Evolutionary conservation across 2,797 vertebrate species (phyloP), one percentile per base, ranked within the genome.

Genomic region (Channallabes apus): DNA sequence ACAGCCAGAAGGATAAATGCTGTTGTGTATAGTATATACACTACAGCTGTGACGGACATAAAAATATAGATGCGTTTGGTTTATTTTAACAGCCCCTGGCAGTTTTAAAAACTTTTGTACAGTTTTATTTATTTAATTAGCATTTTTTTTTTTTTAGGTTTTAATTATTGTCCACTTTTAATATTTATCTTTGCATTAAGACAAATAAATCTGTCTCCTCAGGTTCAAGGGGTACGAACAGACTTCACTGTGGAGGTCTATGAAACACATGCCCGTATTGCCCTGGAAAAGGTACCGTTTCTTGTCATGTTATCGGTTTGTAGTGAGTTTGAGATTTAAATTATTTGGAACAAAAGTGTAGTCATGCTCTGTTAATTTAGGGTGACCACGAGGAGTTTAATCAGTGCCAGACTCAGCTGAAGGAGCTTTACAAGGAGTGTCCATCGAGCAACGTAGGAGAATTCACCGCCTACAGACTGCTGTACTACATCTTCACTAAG

Each of bases 321-420:
- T 0, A 56, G 27, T 59, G 29, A 2, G 20, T 59, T 61, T 29
- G 15, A 35, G 9, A n/a, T 82, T 69, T n/a, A 6, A 12, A 6
- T 7, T 35, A 58, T 76, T 76, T 59, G 22, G 2, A 80, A 38
- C 24, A 27, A 20, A 20, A 9, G 2, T 38, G 3, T 59, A 8
- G 54, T 54, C 18, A 0, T 58, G 46, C 56, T 0, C 0, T 38
- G 12, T 82, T 7, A 88, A 61, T 88, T 83, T 79, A 98, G 97
- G 97, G 97, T 1, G 97, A 99, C 91, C 97, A 98, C 0, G 97
- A 97, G 87, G 97, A 99, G 91, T 99, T 99, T 85, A 98, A 99
- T 92, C 97, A 99, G 91, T 99, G 97, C 89, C 97, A 99, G 94
- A 96, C 96, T 0, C 97, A 99, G 90, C 94, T 99, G 87, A 99